Conservation (phyloP, 1,140 invertebrate species). For the Pantala flavescens region DNA sequence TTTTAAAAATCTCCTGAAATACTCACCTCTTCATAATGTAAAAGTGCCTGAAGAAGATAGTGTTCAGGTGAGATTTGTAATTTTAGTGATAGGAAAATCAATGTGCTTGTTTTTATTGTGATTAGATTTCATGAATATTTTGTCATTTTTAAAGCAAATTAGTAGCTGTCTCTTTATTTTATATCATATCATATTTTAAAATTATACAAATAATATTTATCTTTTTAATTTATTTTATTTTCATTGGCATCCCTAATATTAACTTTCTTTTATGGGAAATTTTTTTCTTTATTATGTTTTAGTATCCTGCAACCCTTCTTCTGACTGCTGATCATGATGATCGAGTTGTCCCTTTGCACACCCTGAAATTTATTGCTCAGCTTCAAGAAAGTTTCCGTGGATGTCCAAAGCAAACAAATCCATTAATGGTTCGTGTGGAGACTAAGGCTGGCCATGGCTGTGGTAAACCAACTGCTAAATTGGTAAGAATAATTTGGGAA, state of each 20-base stretch:
- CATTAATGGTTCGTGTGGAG: constrained; percentile 80
- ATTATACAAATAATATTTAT: too few species aligned
- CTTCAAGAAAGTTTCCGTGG: constrained; percentile 56
- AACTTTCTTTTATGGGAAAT: not conserved
- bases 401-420: constrained; percentile 59
- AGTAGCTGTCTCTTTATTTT: too few species aligned
- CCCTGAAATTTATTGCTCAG: constrained; percentile 87
- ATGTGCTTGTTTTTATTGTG: not conserved
- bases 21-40: constrained; percentile 94
- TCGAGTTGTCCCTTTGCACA: constrained; percentile 90
- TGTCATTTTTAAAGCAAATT: too few species aligned
- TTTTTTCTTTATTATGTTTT: constrained; percentile 16
- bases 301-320: constrained; percentile 87
- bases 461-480: constrained; percentile 90
- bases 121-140: too few species aligned
- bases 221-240: too few species aligned
- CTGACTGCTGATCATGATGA: constrained; percentile 97
- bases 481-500: constrained; percentile 45
- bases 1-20: constrained; percentile 81
- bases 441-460: constrained; percentile 92
- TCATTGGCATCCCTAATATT: too few species aligned
- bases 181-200: too few species aligned
- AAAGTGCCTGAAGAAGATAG: constrained; percentile 43
- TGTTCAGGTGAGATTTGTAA: constrained; percentile 29
- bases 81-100: not conserved